Base-by-base conservation (phyloP, 1,140 invertebrate genomes). In the Drosophila kikkawai region DNA sequence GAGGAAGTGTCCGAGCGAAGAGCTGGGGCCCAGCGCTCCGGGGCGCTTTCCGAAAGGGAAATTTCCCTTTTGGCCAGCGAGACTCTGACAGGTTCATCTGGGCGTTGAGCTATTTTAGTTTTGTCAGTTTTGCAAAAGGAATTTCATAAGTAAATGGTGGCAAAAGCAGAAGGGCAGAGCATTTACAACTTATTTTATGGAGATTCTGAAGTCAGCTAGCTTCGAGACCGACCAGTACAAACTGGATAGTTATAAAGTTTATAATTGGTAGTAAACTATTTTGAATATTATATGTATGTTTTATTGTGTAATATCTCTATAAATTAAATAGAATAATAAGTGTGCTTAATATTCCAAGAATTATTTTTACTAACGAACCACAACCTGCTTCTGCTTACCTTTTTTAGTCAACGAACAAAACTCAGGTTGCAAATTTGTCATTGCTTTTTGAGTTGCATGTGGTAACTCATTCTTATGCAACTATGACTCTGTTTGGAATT, bases 1-100 rank as follows among this genome's bases (percentile, higher is more conserved):
- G 60, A 48, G 75, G 73, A 67, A 88, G 58, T 59, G 67, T 73
- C 69, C 50, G 64, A 56, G 41, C 58, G 60, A 70, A 56, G 47
- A 41, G 66, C 53, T 75, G 66, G 59, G n/a, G 42, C 41, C 6
- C 44, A 70, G 51, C 34, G 48, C 34, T 42, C 36, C 50, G 55
- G 55, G 45, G 37, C 44, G 66, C 61, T 58, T 36, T 68, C 39
- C 45, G 17, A 75, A 41, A 29, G 69, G 37, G 45, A 51, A 73
- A 73, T 73, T 73, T 73, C 67, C 70, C 67, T 60, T 59, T 73
- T 60, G 53, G 53, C 51, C 51, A 48, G 50, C 53, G 17, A n/a
- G 37, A 36, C n/a, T 26, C 65, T 39, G 63, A 69, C 47, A 68
- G 48, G 67, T 70, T 68, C 64, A 68, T 68, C 39, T 39, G 47